Conservation (phyloP, 2,888 invertebrate genomes). For the Mesochorus sp. region DNA sequence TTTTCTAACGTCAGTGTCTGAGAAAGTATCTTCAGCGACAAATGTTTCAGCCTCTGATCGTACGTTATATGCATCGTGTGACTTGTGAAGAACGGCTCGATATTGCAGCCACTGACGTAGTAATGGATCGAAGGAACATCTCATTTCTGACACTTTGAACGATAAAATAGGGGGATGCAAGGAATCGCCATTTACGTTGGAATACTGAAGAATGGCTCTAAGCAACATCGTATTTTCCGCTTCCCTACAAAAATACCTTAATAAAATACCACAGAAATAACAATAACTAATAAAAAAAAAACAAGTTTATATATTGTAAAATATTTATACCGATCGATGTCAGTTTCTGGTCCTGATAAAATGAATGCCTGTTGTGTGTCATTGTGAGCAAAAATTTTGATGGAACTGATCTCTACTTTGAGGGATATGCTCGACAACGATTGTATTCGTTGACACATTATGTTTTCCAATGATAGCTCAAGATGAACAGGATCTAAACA, state of each 20-base stretch:
- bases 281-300: background rate
- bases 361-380: constrained; percentile 84
- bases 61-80: constrained; percentile 63
- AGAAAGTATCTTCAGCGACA: constrained; percentile 72
- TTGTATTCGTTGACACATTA: constrained; percentile 78
- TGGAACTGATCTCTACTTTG: constrained; percentile 79
- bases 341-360: constrained; percentile 83
- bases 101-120: constrained; percentile 87
- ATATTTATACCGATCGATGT: constrained; percentile 62
- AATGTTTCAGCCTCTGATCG: constrained; percentile 66
- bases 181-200: constrained; percentile 80
- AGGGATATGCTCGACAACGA: constrained; percentile 79
- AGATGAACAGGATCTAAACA: constrained; percentile 85
- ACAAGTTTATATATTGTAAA: background rate
- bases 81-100: constrained; percentile 76
- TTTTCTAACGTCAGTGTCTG: constrained; percentile 74
- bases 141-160: constrained; percentile 83
- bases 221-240: constrained; percentile 70
- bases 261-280: constrained; percentile 2
- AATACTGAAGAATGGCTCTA: constrained; percentile 77
- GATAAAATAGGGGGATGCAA: constrained; percentile 83
- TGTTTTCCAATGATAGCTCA: constrained; percentile 85
- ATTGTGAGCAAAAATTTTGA: constrained; percentile 84
- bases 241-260: constrained; percentile 42
- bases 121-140: constrained; percentile 86